Evolutionary conservation across 2,888 invertebrate genomes (phyloP), one percentile per base, ranked within the genome.

Genomic region (Drosophila paranaensis): DNA sequence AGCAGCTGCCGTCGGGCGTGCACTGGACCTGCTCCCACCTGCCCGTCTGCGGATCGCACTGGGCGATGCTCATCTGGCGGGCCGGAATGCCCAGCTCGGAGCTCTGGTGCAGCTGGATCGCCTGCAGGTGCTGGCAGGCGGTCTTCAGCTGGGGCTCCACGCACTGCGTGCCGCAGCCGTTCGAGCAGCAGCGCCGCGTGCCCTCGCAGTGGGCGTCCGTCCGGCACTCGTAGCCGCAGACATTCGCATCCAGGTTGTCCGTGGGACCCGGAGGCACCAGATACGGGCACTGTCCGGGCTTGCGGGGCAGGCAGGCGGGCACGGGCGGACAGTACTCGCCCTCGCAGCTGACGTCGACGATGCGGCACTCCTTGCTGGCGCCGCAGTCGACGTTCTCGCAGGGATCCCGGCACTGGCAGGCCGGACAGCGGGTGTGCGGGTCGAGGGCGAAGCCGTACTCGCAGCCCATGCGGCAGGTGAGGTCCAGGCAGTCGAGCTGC

Each of bases 321-420:
- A 97, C 96, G 0, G 97, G 96, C 0, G 97, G 97, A 88, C 97
- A 97, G 82, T 97, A 97, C 61, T 97, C 96, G 33, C 96, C 96
- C 81, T 96, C 96, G 82, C 97, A 97, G 20, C 96, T 96, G 0
- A 97, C 97, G 80, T 97, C 97, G 0, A 97, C 96, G 86, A 97
- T 95, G 51, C 96, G 95, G 79, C 97, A 97, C 58, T 96, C 95
- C 74, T 96, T 95, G 55, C 95, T 95, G 0, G 94, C 93, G 0
- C 94, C 94, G 74, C 96, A 96, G 0, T 93, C 91, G 0, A 96
- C 94, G 1, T 94, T 94, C 55, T 95, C 94, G 91, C 97, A 97
- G 0, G 97, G 97, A 93, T 97, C 96, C 2, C 97, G 94, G 84
- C 97, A 97, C 67, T 95, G 95, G 89, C 97, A 97, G 13, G 95